These are phyloP conservation scores for Phymorhynchus buccinoides DNA, from an alignment of 1,140 invertebrate genomes.

Conservation along the genomic window DNA sequence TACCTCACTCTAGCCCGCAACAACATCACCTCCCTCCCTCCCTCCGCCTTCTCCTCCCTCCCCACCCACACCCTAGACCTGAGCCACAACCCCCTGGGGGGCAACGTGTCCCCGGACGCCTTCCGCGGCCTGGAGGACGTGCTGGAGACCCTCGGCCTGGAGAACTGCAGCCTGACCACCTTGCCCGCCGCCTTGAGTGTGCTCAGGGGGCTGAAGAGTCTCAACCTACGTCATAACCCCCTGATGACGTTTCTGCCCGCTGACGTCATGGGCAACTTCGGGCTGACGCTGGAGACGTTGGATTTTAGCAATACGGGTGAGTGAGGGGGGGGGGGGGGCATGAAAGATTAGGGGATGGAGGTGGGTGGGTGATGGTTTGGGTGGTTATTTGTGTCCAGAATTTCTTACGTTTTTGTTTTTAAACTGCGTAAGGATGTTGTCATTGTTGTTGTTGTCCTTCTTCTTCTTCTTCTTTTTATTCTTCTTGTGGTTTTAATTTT, in stretches of 20 bases:
- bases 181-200: slow-evolving; percentile 15
- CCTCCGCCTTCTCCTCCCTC: slow-evolving; percentile 2
- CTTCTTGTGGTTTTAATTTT: too few relatives aligned
- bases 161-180: slow-evolving; percentile 25
- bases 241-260: slow-evolving; percentile 4
- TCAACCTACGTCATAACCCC: slow-evolving; percentile 37
- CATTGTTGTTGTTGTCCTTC: too few relatives aligned
- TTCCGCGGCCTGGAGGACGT: slow-evolving; percentile 37
- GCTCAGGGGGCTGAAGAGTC: not conserved
- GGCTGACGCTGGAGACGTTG: slow-evolving; percentile 14
- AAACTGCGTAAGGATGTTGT: too few relatives aligned
- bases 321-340: not conserved
- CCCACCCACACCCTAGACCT: slow-evolving; percentile 27
- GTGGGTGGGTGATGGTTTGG: not conserved
- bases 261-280: not conserved
- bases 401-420: not conserved
- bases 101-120: slow-evolving; percentile 22
- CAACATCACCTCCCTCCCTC: slow-evolving; percentile 25
- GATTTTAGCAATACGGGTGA: slow-evolving; percentile 31
- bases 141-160: slow-evolving; percentile 29
- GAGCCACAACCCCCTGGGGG: slow-evolving; percentile 36
- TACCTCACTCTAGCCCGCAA: slow-evolving; percentile 38
- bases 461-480: too few relatives aligned
- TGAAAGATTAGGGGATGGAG: not conserved
- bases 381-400: not conserved